Percentiles rank a stretch among this genome's conserved stretches.
These are phyloP conservation scores for Spilarctia lutea DNA, from an alignment of 2,888 invertebrate species.

Conservation along the genomic window DNA sequence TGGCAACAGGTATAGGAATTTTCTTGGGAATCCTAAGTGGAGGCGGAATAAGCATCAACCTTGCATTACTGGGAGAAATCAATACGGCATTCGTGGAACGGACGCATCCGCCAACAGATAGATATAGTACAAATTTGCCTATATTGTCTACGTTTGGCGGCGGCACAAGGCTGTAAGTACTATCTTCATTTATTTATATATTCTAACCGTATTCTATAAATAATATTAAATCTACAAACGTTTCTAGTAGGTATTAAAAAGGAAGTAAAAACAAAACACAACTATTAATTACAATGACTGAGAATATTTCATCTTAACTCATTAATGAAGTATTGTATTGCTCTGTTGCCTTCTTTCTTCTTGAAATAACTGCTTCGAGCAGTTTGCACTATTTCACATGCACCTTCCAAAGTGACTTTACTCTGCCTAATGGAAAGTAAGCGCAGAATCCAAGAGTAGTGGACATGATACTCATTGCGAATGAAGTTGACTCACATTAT, in stretches of 20 bases:
- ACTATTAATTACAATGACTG: too few relatives aligned
- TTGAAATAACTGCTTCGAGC: background rate
- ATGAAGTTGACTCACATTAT: too few relatives aligned
- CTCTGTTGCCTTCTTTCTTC: background rate
- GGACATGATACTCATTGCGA: too few relatives aligned
- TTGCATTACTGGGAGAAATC: slow-evolving; percentile 6
- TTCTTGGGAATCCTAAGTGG: background rate
- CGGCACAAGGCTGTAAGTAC: slow-evolving; percentile 8
- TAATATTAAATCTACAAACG: background rate
- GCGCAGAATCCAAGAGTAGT: too few relatives aligned
- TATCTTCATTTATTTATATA: background rate
- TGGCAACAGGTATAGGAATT: slow-evolving; percentile 1
- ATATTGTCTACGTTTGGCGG: slow-evolving; percentile 4
- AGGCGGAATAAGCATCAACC: background rate
- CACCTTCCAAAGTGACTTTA: too few relatives aligned
- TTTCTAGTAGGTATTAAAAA: too few relatives aligned
- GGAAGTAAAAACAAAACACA: too few relatives aligned
- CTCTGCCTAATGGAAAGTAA: too few relatives aligned
- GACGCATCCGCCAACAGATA: slow-evolving; percentile 3
- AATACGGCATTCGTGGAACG: slow-evolving; percentile 5
- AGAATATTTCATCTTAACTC: background rate
- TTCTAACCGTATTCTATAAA: background rate
- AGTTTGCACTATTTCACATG: background rate
- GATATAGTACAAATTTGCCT: slow-evolving; percentile 2
- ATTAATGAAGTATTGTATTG: too few relatives aligned